These are phyloP conservation scores for Dasypolia templi DNA, from an alignment of 2,888 invertebrate species.

Conservation along the genomic window DNA sequence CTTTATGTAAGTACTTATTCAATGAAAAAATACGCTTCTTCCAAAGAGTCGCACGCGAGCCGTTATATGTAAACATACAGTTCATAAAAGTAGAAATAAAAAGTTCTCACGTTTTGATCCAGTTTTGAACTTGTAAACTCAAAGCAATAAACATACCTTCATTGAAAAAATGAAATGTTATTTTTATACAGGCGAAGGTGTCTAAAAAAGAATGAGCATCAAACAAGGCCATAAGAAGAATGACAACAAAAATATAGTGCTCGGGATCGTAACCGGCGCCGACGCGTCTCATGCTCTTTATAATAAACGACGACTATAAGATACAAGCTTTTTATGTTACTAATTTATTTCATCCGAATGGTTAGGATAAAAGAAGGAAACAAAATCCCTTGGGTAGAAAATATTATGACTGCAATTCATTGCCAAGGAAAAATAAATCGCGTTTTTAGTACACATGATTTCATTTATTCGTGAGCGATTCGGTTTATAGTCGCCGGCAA, in stretches of 20 bases:
- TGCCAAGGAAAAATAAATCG: neutral
- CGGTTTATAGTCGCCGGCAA: no score
- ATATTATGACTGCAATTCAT: neutral
- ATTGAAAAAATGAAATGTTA: neutral
- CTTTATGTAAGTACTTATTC: no score
- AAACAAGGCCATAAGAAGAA: neutral
- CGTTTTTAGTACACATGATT: neutral
- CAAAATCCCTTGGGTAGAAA: conserved; percentile 10
- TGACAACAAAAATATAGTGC: neutral
- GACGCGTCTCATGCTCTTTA: neutral
- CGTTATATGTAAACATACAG: conserved; percentile 16
- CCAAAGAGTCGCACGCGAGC: conserved; percentile 4
- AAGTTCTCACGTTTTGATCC: conserved; percentile 17
- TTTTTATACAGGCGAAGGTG: neutral
- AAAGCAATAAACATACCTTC: neutral
- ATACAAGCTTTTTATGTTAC: neutral
- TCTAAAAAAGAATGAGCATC: neutral
- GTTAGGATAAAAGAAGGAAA: neutral
- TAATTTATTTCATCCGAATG: conserved; percentile 13
- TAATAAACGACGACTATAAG: neutral
- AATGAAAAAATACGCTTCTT: conserved; percentile 36
- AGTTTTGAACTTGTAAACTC: conserved; percentile 20
- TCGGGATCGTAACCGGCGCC: neutral
- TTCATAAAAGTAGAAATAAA: conserved; percentile 21
- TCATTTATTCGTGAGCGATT: neutral